These are phyloP conservation scores for Sorex fumeus DNA, from an alignment of 2,113 vertebrate species.

Conservation along the genomic window DNA sequence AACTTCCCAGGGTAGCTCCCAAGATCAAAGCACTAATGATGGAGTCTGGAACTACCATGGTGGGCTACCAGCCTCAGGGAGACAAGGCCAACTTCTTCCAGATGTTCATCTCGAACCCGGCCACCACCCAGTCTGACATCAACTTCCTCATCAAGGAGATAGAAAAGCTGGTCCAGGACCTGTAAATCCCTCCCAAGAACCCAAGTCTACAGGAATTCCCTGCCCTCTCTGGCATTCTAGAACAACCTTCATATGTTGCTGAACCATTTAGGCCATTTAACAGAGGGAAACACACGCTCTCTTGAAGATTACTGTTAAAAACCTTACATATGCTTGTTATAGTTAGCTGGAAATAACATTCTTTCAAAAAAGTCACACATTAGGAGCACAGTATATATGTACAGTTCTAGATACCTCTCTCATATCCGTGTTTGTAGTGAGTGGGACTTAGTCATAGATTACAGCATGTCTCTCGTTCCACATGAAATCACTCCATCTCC, in stretches of 20 bases:
- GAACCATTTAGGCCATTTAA: conserved; percentile 86
- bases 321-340: conserved; percentile 87
- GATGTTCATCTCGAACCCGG: conserved; percentile 99
- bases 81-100: conserved; percentile 99
- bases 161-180: conserved; percentile 95
- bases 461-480: conserved; percentile 88
- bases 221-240: conserved; percentile 82
- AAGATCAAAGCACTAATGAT: conserved; percentile 99
- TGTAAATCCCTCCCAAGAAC: conserved; percentile 89
- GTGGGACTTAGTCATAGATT: conserved; percentile 83
- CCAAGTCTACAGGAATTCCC: conserved; percentile 77
- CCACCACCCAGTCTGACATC: conserved; percentile 97
- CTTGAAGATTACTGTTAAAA: conserved; percentile 85
- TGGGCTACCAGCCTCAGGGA: conserved; percentile 98
- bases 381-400: conserved; percentile 88
- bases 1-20: conserved; percentile 97
- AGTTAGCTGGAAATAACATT: conserved; percentile 86
- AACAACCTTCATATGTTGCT: conserved; percentile 82
- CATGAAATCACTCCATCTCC: conserved; percentile 85
- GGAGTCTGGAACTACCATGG: conserved; percentile 99
- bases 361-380: conserved; percentile 86
- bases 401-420: conserved; percentile 87
- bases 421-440: conserved; percentile 86
- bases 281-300: conserved; percentile 85
- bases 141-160: conserved; percentile 99